These are phyloP conservation scores for Microtus montanus DNA, from an alignment of 2,113 vertebrate genomes.

Conservation along the genomic window DNA sequence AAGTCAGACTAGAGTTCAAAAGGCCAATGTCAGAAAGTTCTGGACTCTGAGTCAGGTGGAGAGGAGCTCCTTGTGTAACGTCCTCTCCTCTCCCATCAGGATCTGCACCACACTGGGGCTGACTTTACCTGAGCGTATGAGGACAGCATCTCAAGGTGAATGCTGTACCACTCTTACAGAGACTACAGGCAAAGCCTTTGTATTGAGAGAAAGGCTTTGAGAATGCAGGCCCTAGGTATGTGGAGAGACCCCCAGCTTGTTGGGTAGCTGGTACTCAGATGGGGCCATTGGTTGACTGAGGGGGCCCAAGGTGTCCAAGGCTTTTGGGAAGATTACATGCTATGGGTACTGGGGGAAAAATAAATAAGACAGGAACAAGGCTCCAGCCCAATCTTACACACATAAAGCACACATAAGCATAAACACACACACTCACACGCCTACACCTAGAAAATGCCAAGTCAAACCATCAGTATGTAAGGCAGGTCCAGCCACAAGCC, in stretches of 20 bases:
- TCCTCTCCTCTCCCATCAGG: too few relatives aligned
- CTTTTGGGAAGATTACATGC: neutral
- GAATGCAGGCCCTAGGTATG: neutral
- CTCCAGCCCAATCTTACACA: neutral
- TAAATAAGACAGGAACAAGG: neutral
- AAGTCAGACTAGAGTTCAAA: neutral
- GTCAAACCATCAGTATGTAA: neutral
- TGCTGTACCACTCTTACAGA: neutral
- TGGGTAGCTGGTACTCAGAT: neutral
- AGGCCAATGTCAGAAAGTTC: neutral
- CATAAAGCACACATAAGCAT: neutral
- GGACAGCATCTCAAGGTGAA: neutral
- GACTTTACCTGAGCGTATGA: neutral
- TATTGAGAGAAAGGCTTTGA: neutral
- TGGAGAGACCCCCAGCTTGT: neutral
- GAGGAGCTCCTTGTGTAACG: too few relatives aligned
- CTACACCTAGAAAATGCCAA: neutral
- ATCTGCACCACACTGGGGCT: neutral
- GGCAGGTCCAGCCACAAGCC: neutral
- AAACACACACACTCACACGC: neutral
- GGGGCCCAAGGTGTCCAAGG: neutral
- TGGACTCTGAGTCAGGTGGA: accelerated
- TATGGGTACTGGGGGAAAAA: neutral
- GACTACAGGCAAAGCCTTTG: neutral
- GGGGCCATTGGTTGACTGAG: neutral